Conservation (phyloP, 1,140 invertebrate genomes). For the Drosophila baimaii region DNA sequence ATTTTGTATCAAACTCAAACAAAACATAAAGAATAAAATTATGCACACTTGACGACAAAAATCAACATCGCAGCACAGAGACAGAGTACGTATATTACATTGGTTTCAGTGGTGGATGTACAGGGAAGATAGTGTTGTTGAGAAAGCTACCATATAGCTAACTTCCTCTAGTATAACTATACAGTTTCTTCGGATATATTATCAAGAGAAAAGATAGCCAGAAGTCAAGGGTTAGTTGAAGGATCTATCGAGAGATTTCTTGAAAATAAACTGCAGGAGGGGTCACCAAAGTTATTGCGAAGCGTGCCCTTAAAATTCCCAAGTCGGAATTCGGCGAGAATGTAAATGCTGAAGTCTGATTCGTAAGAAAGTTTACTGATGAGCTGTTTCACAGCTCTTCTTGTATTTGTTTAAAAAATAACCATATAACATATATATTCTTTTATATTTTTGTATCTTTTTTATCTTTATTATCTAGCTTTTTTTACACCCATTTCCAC, state of each 20-base stretch:
- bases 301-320: not conserved
- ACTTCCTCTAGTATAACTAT: not conserved
- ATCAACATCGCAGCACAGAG: conserved; percentile 50
- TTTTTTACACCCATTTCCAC: not conserved
- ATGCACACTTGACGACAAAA: conserved; percentile 69
- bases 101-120: not conserved
- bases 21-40: conserved; percentile 71
- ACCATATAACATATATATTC: too few relatives aligned
- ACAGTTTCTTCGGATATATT: not conserved
- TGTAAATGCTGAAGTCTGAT: too few relatives aligned
- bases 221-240: too few relatives aligned
- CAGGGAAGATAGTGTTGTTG: not conserved
- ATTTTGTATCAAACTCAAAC: conserved; percentile 66
- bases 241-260: not conserved
- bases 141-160: not conserved
- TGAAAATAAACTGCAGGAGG: not conserved
- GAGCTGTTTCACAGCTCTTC: too few relatives aligned
- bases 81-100: conserved; percentile 29
- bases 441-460: too few relatives aligned
- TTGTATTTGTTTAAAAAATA: too few relatives aligned
- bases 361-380: too few relatives aligned
- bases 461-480: not conserved
- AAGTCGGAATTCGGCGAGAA: not conserved
- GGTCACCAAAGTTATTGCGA: too few relatives aligned
- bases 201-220: not conserved